Conservation (phyloP, 2,113 vertebrate species). For the Hirundichthys speculiger region DNA sequence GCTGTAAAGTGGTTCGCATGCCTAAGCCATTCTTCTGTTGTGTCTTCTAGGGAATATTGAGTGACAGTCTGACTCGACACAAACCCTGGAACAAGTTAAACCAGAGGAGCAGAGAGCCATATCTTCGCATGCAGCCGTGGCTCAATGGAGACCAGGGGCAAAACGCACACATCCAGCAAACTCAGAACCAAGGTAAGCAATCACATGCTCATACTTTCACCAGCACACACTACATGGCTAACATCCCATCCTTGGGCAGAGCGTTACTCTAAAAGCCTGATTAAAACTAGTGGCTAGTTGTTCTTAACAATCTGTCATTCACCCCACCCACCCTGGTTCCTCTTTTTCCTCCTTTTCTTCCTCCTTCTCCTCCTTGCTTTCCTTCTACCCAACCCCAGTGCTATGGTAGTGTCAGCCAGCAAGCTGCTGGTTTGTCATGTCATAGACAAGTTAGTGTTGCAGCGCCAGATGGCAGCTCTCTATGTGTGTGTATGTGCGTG, state of each 20-base stretch:
- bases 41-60: constrained; percentile 78
- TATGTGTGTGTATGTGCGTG: constrained; percentile 59
- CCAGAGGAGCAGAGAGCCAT: constrained; percentile 94
- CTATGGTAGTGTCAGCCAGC: constrained; percentile 79
- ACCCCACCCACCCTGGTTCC: constrained; percentile 30
- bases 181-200: constrained; percentile 74
- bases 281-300: constrained; percentile 70
- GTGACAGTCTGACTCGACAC: constrained; percentile 92
- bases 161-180: constrained; percentile 66
- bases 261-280: constrained; percentile 58
- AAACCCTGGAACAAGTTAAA: constrained; percentile 97
- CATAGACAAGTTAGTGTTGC: constrained; percentile 79
- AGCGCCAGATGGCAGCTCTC: constrained; percentile 76
- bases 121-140: constrained; percentile 97
- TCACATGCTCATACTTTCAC: constrained; percentile 5
- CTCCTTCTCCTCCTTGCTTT: background rate
- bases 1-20: constrained; percentile 4
- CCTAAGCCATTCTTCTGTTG: constrained; percentile 31
- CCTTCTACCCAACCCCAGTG: constrained; percentile 51
- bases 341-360: background rate
- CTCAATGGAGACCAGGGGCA: constrained; percentile 93
- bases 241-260: constrained; percentile 28
- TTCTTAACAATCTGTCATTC: constrained; percentile 71
- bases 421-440: constrained; percentile 80
- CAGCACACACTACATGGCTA: constrained; percentile 11